A percentile compares a stretch with the other conserved stretches of the same genome.
phyloP scores from a whole-genome alignment of 2,888 invertebrate species.

The Lycophotia porphyrea region DNA sequence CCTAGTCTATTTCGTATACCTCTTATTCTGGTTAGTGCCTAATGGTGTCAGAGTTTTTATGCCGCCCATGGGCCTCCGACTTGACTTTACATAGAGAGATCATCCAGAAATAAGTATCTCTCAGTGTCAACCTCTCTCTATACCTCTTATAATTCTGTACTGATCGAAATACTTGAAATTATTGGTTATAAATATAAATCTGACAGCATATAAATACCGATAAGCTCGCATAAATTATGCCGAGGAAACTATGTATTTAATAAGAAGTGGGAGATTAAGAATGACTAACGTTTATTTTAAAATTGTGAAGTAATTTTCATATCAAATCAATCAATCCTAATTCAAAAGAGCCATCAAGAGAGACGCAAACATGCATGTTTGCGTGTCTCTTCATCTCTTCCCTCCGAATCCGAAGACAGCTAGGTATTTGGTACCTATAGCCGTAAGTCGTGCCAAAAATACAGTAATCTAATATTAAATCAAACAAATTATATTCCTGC shows the following conservation, averaged over 20 bases:
- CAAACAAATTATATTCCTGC: background rate
- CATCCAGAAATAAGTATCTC: no score
- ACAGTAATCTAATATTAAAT: constrained; percentile 5
- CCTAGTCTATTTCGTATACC: no score
- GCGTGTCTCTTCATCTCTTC: no score
- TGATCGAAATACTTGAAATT: constrained; percentile 5
- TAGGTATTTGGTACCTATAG: background rate
- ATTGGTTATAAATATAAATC: constrained; percentile 1
- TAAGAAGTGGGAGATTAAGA: constrained; percentile 26
- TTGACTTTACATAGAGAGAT: no score
- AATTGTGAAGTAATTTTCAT: constrained; percentile 28
- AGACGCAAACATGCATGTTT: no score
- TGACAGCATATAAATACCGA: constrained; percentile 11
- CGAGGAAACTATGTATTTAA: constrained; percentile 23
- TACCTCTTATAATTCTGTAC: background rate
- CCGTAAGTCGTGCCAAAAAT: background rate
- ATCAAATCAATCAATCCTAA: no score
- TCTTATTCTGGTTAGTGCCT: no score
- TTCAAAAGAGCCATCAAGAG: no score
- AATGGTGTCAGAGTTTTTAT: no score
- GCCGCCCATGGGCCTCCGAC: no score
- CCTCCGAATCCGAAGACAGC: background rate
- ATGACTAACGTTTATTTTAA: constrained; percentile 44
- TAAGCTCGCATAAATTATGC: constrained; percentile 25
- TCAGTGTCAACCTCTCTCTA: no score